Base-by-base conservation (phyloP, 2,888 invertebrate species). In the Drosophila kambysellisi region DNA sequence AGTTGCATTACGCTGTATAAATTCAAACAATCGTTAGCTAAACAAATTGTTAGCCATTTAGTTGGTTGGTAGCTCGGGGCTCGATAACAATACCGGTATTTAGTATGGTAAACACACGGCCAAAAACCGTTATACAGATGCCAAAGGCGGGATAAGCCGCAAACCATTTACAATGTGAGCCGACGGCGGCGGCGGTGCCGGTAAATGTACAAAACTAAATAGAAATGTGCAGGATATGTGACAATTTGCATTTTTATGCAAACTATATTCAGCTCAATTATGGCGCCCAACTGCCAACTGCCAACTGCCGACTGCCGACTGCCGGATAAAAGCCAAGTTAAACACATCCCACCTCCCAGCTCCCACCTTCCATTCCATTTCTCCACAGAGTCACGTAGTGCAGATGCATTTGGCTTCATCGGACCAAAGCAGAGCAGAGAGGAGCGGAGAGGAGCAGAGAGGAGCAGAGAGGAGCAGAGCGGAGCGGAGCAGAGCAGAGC, bases 231-330 rank as follows among this genome's bases (percentile, higher is more conserved):
- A 88, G 90, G 81, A 90, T 90, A 86, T 85, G 88, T 88, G 86
- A 88, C 89, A 83, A 88, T 85, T 90, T 87, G 83, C 90, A 88
- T 90, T 90, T 87, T 83, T 90, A 87, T 90, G 83, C 86, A 85
- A 87, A 90, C 81, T 81, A 83, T 85, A 81, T 88, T 73, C 37
- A 81, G 74, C 89, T 84, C 89, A 85, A 89, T 85, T 85, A 89
- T 75, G 70, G 61, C 17, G 60, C 61, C 53, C 72, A 63, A 59
- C 76, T 60, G 52, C 17, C 53, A 46, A 61, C 9, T 25, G 54
- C 32, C 12, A 7, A 4, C 12, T 0, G 25, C 2, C 39, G 4
- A 6, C 37, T 37, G 32, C 33, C 33, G 4, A 30, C 30, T 30
- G 64, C 9, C 64, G 56, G 54, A 51, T 57, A 53, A 30, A 33